Evolutionary conservation across 2,888 invertebrate genomes (phyloP), one percentile per base, ranked within the genome.

Genomic region (Rhabditophanes sp.): DNA sequence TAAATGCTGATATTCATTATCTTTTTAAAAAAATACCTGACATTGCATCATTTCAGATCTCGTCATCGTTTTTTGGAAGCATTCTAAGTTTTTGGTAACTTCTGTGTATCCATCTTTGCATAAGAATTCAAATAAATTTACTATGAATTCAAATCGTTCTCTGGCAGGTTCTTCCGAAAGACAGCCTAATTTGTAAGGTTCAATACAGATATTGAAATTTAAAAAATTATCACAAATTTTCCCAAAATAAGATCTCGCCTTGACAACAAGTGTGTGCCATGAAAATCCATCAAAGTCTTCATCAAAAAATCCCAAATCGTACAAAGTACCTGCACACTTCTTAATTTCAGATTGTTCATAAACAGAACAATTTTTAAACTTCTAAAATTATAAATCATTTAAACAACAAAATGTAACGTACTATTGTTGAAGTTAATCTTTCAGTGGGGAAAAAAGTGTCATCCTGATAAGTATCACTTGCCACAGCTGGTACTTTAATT

Each of bases 41-140:
- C 56, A 56, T 25, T 52, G 50, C 49, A 53, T 51, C 53, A 56
- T 53, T 39, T 56, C 56, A 6, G 46, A 45, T 30, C 56, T 30
- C 2, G 56, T 52, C 18, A 56, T 33, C 2, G 53, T 52, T 30
- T 35, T 34, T 11, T 50, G 48, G 33, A 56, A 50, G 29, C 56
- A 56, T 28, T 53, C 53, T 33, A 56, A 46, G 36, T 48, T 56
- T 4, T 44, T 33, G 11, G 43, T 26, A 49, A 56, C 48, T 35
- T 56, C 56, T 53, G 44, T 41, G 30, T 55, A 55, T 4, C 55
- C 55, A 22, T 53, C 55, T 14, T 50, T 30, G 30, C 55, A 55
- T 4, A 53, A 21, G 19, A 53, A 52, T 24, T 53, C 50, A 25
- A 55, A 37, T 19, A 55, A 35, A 31, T 47, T 41, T 18, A 50